Percentiles rank a stretch among this genome's conserved stretches.
These are phyloP conservation scores for Stenotaenia linearis DNA, from an alignment of 2,888 invertebrate species.

Conservation along the genomic window DNA sequence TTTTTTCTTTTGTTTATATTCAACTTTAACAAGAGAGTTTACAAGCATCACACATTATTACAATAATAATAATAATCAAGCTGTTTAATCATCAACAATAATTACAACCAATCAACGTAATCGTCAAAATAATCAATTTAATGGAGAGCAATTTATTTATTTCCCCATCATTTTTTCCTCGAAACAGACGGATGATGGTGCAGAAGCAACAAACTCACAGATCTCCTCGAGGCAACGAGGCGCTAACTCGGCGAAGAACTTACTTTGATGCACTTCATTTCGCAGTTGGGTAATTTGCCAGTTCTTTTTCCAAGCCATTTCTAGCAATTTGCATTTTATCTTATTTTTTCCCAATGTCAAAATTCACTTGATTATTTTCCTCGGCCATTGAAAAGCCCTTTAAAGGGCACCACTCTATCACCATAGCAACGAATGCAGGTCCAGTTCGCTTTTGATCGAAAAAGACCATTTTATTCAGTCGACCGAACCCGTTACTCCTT, in stretches of 20 bases:
- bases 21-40: too few relatives aligned
- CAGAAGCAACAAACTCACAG: not conserved
- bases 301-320: not conserved
- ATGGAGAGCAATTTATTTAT: not conserved
- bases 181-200: not conserved
- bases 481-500: not conserved
- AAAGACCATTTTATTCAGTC: not conserved
- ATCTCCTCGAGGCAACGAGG: not conserved
- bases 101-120: too few relatives aligned
- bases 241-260: not conserved
- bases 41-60: too few relatives aligned
- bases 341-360: too few relatives aligned
- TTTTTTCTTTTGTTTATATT: too few relatives aligned
- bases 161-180: not conserved
- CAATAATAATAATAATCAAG: too few relatives aligned
- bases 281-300: not conserved
- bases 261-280: not conserved
- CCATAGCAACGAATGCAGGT: not conserved
- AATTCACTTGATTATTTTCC: not conserved
- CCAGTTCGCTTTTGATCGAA: not conserved
- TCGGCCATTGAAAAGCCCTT: not conserved
- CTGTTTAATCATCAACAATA: too few relatives aligned
- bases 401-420: not conserved
- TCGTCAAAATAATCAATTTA: too few relatives aligned
- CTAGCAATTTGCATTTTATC: not conserved